These are phyloP conservation scores for Paracyclopina nana DNA, from an alignment of 1,140 invertebrate species.

Conservation along the genomic window DNA sequence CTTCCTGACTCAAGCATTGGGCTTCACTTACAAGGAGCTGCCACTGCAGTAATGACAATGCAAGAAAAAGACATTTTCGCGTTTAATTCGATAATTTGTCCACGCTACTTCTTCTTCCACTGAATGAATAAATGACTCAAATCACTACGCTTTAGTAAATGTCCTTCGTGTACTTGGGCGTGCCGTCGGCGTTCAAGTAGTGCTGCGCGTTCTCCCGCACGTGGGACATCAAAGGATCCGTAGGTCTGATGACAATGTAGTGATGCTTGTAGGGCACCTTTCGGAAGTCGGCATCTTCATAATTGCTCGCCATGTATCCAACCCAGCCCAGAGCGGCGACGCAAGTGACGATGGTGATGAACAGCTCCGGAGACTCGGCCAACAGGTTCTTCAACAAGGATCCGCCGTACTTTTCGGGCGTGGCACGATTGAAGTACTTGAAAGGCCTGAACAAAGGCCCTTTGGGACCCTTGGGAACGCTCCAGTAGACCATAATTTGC, in stretches of 20 bases:
- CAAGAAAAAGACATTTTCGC: too few species aligned
- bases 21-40: constrained; percentile 41
- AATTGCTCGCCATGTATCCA: not conserved
- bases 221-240: too few species aligned
- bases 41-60: too few species aligned
- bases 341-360: not conserved
- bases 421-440: not conserved
- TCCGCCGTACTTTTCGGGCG: not conserved
- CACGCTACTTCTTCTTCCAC: too few species aligned
- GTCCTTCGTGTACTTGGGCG: too few species aligned
- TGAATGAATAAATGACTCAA: too few species aligned
- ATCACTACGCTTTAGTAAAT: too few species aligned
- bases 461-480: too few species aligned
- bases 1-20: constrained; percentile 58
- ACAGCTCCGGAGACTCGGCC: not conserved
- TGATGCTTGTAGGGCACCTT: not conserved
- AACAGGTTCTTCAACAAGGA: constrained; percentile 1
- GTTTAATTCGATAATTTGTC: too few species aligned
- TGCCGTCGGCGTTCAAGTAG: too few species aligned
- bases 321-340: not conserved
- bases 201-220: too few species aligned
- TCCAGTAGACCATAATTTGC: too few species aligned
- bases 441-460: not conserved
- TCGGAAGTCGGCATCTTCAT: not conserved
- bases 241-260: not conserved